Evolutionary conservation across 2,888 invertebrate species (phyloP).

Genomic region (Celastrina argiolus): DNA sequence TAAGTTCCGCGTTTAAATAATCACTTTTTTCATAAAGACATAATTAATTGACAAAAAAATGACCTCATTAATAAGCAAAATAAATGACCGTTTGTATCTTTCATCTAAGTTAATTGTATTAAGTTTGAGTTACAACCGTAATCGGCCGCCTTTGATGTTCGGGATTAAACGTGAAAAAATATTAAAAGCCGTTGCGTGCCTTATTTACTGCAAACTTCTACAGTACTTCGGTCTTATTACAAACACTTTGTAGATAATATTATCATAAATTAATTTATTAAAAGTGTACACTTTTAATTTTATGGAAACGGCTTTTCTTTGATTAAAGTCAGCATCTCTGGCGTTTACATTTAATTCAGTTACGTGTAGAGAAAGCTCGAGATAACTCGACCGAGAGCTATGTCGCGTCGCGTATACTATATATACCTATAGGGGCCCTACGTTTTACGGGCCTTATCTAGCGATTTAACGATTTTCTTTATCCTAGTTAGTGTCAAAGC

Average conservation of each 20-base stretch:
- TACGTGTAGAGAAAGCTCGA: too few relatives aligned
- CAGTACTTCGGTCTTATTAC: constrained; percentile 2
- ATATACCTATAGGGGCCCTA: too few relatives aligned
- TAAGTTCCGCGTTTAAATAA: neutral
- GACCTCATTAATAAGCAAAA: neutral
- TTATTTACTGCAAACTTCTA: neutral
- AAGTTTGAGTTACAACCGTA: neutral
- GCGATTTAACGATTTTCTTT: too few relatives aligned
- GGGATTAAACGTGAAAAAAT: constrained; percentile 5
- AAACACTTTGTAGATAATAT: constrained; percentile 11
- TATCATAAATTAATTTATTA: constrained; percentile 8
- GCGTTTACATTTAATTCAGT: too few relatives aligned
- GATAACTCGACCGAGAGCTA: too few relatives aligned
- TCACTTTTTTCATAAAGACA: neutral
- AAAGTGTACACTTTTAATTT: neutral
- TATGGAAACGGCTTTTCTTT: neutral
- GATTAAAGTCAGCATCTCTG: too few relatives aligned
- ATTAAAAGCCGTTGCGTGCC: constrained; percentile 1
- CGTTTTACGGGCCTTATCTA: too few relatives aligned
- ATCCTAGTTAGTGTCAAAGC: too few relatives aligned
- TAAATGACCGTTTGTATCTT: neutral
- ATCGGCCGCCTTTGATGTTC: neutral
- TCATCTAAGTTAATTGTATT: neutral
- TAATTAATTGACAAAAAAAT: neutral
- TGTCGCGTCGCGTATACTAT: too few relatives aligned